Percentiles rank a stretch among this genome's conserved stretches.
These are phyloP conservation scores for Calliopum simillimum DNA, from an alignment of 2,888 invertebrate genomes.

Conservation along the genomic window DNA sequence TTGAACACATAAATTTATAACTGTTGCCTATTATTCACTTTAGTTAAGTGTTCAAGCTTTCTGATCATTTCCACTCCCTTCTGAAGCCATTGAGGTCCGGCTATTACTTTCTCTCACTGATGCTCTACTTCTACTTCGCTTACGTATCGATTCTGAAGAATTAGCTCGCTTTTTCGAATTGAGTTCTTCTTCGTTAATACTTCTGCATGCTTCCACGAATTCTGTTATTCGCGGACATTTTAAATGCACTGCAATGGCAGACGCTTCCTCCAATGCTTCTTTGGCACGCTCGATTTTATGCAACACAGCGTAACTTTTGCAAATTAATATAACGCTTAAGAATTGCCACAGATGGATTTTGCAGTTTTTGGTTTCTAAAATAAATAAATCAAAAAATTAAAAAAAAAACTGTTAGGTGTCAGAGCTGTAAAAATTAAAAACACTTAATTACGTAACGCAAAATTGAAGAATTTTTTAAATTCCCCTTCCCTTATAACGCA, in stretches of 20 bases:
- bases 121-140: conserved; percentile 35
- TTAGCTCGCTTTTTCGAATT: conserved; percentile 53
- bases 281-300: conserved; percentile 58
- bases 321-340: conserved; percentile 54
- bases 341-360: conserved; percentile 59
- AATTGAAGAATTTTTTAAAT: too few relatives aligned
- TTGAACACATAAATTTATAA: too few relatives aligned
- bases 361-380: conserved; percentile 51
- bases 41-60: too few relatives aligned
- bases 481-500: too few relatives aligned
- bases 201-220: conserved; percentile 56
- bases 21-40: too few relatives aligned
- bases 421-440: too few relatives aligned
- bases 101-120: conserved; percentile 36
- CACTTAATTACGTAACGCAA: too few relatives aligned
- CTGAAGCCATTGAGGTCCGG: conserved; percentile 26
- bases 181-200: conserved; percentile 56
- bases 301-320: conserved; percentile 58
- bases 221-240: conserved; percentile 49
- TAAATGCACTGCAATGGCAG: conserved; percentile 49
- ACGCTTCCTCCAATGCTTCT: conserved; percentile 54
- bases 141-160: conserved; percentile 46
- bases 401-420: background rate
- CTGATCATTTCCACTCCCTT: too few relatives aligned
- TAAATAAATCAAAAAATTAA: background rate